A percentile compares a stretch with the other conserved stretches of the same genome.
phyloP scores from a whole-genome alignment of 1,140 invertebrate species.

The Panulirus ornatus region DNA sequence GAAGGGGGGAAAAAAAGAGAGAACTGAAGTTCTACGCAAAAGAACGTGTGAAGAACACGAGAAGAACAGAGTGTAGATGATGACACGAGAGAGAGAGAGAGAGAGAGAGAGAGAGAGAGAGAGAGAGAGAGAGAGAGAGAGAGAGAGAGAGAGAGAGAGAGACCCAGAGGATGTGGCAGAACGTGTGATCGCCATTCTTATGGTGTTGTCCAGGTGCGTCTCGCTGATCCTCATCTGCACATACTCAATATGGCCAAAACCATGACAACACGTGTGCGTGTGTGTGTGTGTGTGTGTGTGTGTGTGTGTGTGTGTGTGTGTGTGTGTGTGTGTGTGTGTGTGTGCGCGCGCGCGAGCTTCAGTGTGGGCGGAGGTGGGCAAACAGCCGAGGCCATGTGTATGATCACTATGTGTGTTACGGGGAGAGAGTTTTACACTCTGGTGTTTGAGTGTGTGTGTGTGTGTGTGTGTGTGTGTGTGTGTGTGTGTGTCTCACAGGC shows the following conservation, averaged over 20 bases:
- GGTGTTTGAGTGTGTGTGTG: background rate
- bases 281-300: conserved; percentile 19
- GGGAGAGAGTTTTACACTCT: no score
- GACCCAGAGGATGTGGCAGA: background rate
- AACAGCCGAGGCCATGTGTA: background rate
- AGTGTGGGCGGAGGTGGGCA: background rate
- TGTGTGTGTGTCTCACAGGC: background rate
- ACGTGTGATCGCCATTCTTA: background rate
- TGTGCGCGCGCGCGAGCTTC: background rate
- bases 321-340: conserved; percentile 1
- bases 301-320: conserved; percentile 20
- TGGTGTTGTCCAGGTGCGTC: background rate
- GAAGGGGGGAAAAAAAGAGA: no score
- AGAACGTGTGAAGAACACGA: no score
- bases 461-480: background rate
- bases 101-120: background rate
- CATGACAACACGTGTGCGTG: conserved; percentile 5
- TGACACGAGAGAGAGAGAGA: no score
- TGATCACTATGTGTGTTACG: no score
- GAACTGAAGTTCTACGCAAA: no score
- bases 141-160: background rate
- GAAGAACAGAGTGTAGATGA: background rate
- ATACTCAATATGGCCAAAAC: background rate
- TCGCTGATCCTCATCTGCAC: background rate
- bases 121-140: background rate